Percentiles rank a stretch among this genome's conserved stretches.
These are phyloP conservation scores for Girardinichthys multiradiatus DNA, from an alignment of 2,113 vertebrate species.

Conservation along the genomic window DNA sequence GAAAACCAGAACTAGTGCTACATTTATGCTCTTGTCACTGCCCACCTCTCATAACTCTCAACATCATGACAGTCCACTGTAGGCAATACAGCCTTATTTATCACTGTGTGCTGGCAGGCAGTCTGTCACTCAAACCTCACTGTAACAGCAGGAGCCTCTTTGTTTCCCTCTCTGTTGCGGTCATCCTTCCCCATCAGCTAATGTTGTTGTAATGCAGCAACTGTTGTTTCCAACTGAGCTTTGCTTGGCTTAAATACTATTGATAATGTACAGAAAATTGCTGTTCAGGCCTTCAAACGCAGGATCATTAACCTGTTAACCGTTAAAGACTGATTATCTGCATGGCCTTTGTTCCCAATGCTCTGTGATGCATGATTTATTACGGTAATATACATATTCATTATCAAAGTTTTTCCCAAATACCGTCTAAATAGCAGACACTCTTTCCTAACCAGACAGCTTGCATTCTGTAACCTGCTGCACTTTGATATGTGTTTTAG, in stretches of 20 bases:
- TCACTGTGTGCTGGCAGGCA: constrained; percentile 20
- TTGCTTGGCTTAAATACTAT: background rate
- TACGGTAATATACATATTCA: constrained; percentile 3
- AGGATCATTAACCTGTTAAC: background rate
- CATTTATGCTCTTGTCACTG: background rate
- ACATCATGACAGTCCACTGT: constrained; percentile 11
- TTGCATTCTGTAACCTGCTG: background rate
- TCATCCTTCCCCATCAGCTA: constrained; percentile 48
- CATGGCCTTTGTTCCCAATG: background rate
- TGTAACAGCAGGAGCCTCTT: constrained; percentile 29
- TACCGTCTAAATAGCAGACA: background rate
- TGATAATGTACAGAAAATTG: background rate
- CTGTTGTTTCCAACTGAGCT: constrained; percentile 8
- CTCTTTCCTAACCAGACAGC: background rate
- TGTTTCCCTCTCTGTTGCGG: constrained; percentile 26
- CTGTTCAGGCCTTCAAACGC: background rate
- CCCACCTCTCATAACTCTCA: constrained; percentile 5
- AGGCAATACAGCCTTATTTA: constrained; percentile 47
- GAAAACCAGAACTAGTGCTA: background rate
- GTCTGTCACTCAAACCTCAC: constrained; percentile 38
- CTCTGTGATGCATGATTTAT: background rate
- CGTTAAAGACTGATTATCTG: background rate
- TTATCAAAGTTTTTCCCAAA: background rate
- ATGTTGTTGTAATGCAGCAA: background rate
- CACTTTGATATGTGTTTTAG: background rate